A percentile compares a stretch with the other conserved stretches of the same genome.
Evolutionary conservation across 2,797 vertebrate genomes (phyloP).

Genomic region (Anomalospiza imberbis): DNA sequence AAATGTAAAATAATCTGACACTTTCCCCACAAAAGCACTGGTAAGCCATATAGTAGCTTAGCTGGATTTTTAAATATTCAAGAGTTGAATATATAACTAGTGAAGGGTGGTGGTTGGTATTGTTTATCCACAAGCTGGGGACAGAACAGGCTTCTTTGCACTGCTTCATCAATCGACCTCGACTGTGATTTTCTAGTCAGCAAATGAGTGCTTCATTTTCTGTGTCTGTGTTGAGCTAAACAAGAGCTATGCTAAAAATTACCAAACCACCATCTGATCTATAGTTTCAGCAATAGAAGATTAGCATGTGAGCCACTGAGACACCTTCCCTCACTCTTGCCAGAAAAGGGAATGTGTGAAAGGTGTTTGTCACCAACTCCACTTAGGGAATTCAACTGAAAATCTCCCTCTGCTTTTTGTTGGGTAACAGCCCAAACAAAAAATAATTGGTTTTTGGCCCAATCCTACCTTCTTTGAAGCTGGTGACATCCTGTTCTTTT

Average conservation of each 20-base stretch:
- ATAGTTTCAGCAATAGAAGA: constrained; percentile 52
- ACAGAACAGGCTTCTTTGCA: constrained; percentile 78
- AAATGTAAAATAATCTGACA: constrained; percentile 66
- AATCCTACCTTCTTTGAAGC: not conserved
- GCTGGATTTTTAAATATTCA: constrained; percentile 70
- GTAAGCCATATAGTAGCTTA: constrained; percentile 64
- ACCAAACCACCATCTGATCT: constrained; percentile 69
- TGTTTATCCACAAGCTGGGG: constrained; percentile 68
- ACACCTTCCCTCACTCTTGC: constrained; percentile 38
- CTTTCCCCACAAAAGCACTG: constrained; percentile 39
- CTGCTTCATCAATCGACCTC: constrained; percentile 80
- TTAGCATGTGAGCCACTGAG: constrained; percentile 24
- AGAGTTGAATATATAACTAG: constrained; percentile 70
- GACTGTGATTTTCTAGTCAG: constrained; percentile 77
- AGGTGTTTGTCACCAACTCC: constrained; percentile 44
- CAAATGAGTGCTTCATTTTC: constrained; percentile 75
- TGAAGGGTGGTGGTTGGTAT: constrained; percentile 73
- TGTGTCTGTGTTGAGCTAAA: constrained; percentile 61
- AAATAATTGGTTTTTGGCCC: not conserved
- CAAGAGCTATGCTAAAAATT: constrained; percentile 66
- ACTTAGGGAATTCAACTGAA: not conserved
- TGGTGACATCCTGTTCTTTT: not conserved
- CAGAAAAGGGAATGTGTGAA: constrained; percentile 8
- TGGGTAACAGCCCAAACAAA: not conserved
- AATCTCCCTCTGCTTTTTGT: not conserved